phyloP scores from a whole-genome alignment of 2,888 invertebrate species.

The Pollenia griseotomentosa region DNA sequence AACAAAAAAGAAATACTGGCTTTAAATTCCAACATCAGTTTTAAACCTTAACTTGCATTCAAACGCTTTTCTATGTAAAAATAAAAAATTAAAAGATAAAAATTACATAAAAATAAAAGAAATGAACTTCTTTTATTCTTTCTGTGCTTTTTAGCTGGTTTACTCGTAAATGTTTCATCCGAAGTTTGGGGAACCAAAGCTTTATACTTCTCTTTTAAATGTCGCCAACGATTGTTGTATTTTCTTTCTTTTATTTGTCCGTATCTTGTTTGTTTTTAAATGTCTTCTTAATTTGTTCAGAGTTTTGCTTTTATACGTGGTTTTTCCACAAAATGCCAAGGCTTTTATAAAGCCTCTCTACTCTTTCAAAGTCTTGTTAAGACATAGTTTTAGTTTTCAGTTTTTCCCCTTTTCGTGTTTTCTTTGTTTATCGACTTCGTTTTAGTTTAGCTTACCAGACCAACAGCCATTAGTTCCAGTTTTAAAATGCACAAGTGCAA shows the following conservation, averaged over 20 bases:
- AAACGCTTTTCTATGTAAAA: slow-evolving; percentile 21
- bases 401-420: neutral
- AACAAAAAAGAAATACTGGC: neutral
- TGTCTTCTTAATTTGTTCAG: slow-evolving; percentile 28
- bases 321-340: slow-evolving; percentile 8
- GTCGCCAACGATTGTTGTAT: slow-evolving; percentile 38
- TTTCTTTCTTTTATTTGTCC: slow-evolving; percentile 23
- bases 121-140: slow-evolving; percentile 6
- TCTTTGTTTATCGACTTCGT: slow-evolving; percentile 33
- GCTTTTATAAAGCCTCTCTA: neutral
- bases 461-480: slow-evolving; percentile 40
- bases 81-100: neutral
- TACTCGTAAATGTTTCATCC: slow-evolving; percentile 29
- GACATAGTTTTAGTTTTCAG: neutral
- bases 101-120: neutral
- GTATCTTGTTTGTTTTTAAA: neutral
- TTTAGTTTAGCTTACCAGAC: slow-evolving; percentile 25
- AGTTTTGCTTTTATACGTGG: slow-evolving; percentile 14
- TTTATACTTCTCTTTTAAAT: neutral
- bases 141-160: slow-evolving; percentile 7
- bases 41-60: slow-evolving; percentile 46
- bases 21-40: slow-evolving; percentile 40
- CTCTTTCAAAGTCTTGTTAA: slow-evolving; percentile 26
- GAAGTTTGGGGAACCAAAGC: slow-evolving; percentile 2
- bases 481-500: slow-evolving; percentile 63